These are phyloP conservation scores for Drepanosiphum platanoidis DNA, from an alignment of 2,888 invertebrate species.

Conservation along the genomic window DNA sequence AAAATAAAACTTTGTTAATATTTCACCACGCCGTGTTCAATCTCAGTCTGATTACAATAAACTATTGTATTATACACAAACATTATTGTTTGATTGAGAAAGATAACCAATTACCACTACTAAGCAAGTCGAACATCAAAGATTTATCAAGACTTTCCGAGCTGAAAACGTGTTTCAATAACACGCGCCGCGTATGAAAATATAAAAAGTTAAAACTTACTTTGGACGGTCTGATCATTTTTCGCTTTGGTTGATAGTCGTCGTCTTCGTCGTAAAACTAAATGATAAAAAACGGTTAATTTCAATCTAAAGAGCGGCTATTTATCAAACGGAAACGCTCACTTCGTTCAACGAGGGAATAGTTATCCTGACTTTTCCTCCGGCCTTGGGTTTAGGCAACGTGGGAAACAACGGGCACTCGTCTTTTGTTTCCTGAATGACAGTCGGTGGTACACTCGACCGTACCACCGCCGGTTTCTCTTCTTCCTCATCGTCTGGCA, in stretches of 20 bases:
- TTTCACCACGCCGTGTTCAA: too few relatives aligned
- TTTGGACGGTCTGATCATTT: conserved; percentile 56
- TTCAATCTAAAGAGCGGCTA: neutral
- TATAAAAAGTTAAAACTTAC: conserved; percentile 33
- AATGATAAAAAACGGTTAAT: conserved; percentile 1
- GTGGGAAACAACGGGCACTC: conserved; percentile 5
- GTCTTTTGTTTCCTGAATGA: conserved; percentile 18
- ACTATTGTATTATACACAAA: too few relatives aligned
- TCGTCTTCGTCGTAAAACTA: conserved; percentile 57
- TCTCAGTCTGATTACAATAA: too few relatives aligned
- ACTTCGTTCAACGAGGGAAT: conserved; percentile 52
- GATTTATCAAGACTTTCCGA: too few relatives aligned
- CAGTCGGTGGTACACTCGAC: neutral
- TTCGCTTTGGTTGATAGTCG: conserved; percentile 47
- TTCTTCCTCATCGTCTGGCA: neutral
- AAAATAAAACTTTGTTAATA: neutral
- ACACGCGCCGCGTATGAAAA: too few relatives aligned
- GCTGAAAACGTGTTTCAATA: too few relatives aligned
- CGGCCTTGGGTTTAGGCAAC: conserved; percentile 31
- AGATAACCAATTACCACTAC: too few relatives aligned
- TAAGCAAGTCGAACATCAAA: too few relatives aligned
- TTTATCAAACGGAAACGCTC: neutral
- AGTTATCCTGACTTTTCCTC: conserved; percentile 45
- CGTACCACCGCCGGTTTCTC: neutral
- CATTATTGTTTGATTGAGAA: too few relatives aligned